A percentile compares a stretch with the other conserved stretches of the same genome.
Evolutionary conservation across 2,797 vertebrate genomes (phyloP).

Genomic region (Clarias laeviceps): DNA sequence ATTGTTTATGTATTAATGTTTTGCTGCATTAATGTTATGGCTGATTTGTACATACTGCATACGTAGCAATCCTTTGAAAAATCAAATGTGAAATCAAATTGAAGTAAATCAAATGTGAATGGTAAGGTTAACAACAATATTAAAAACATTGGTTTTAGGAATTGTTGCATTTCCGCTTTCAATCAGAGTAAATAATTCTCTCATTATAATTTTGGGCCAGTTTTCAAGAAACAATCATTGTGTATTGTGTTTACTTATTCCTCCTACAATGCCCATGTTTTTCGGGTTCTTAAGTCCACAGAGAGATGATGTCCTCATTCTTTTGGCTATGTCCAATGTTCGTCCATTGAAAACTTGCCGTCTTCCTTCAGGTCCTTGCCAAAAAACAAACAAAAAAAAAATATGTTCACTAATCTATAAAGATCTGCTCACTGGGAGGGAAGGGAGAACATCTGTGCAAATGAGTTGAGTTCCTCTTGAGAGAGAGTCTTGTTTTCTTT

Average conservation of each 20-base stretch:
- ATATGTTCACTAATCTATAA: conserved; percentile 35
- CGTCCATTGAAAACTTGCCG: conserved; percentile 14
- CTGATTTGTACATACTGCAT: no score
- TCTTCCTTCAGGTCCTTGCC: conserved; percentile 24
- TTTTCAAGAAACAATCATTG: not conserved
- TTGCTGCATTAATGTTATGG: no score
- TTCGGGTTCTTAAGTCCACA: conserved; percentile 1
- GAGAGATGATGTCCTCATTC: conserved; percentile 23
- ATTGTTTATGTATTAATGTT: no score
- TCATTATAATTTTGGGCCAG: not conserved
- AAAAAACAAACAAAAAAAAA: conserved; percentile 8
- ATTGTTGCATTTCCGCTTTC: not conserved
- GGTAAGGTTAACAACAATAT: not conserved
- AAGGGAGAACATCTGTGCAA: conserved; percentile 43
- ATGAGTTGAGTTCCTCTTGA: conserved; percentile 22
- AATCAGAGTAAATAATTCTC: not conserved
- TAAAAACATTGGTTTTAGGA: no score
- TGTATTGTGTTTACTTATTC: conserved; percentile 11
- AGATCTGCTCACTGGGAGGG: conserved; percentile 37
- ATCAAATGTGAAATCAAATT: not conserved
- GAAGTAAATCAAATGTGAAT: not conserved
- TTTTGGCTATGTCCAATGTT: conserved; percentile 17
- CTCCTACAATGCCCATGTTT: not conserved
- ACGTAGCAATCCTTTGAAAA: not conserved
- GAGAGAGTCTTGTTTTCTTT: conserved; percentile 33